Evolutionary conservation across 1,140 invertebrate species (phyloP), one percentile per base, ranked within the genome.

Genomic region (Lepidurus couesii): DNA sequence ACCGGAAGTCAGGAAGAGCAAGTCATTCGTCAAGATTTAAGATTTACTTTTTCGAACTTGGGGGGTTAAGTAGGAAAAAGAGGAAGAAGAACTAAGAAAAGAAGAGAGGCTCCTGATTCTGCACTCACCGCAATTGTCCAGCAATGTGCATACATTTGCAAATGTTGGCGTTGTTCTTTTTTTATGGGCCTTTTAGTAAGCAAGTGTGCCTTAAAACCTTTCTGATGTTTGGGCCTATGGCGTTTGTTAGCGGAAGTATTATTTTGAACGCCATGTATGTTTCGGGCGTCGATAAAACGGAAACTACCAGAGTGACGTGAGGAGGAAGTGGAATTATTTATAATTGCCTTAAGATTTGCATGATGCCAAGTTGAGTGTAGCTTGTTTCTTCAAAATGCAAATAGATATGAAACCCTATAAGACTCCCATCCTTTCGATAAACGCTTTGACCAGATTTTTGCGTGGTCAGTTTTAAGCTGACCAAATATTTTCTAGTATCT

Each of bases 271-370:
- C 53, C 21, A 16, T 65, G 21, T n/a, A 65, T 21, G 53, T 65
- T 65, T 65, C 16, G 53, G 53, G 7, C 16, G 21, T 65, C 16
- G 8, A 21, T 7, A 65, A 65, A 65, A 47, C 45, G 21, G 13
- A 65, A 16, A 65, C 53, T 65, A 65, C 21, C 16, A 65, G 53
- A 65, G 53, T 65, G 53, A 13, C 16, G n/a, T 65, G 53, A 65
- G 21, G 53, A 65, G 13, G 53, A 65, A 65, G n/a, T 65, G n/a
- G 21, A 65, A 65, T 65, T 65, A 65, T 16, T 65, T 65, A 65
- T 65, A 65, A 65, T 65, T 65, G 53, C 53, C 53, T 65, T 65
- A 65, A 65, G 53, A 65, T 65, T 65, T 65, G 53, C 53, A 65
- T 65, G 53, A 65, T 34, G 13, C 45, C 53, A 65, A 65, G 53